Base-by-base conservation (phyloP, 2,888 invertebrate genomes). In the Branchellion lobata region DNA sequence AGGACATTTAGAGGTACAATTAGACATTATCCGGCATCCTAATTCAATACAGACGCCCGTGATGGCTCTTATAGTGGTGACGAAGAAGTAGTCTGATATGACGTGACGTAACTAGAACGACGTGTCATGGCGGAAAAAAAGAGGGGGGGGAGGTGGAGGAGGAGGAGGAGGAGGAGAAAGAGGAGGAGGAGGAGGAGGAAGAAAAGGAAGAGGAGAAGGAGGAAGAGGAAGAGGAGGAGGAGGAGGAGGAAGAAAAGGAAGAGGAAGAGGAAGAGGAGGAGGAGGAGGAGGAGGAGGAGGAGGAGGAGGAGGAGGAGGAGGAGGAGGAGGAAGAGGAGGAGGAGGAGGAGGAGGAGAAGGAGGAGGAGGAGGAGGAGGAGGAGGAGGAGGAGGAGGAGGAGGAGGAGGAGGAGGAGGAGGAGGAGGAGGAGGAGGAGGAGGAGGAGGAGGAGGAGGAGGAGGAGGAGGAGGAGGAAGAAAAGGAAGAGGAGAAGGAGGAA, bases 241-340 rank as follows among this genome's bases (percentile, higher is more conserved):
- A n/a, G 78, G 27, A 78, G 75, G 27, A 79, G n/a, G 18, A 78
- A 24, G 14, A 79, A 78, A 18, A 79, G 77, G 21, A 79, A 36
- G n/a, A 34, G 77, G 27, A 79, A 47, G n/a, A 79, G 53, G 21
- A 53, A 21, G 18, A 53, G 53, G 18, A 53, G 53, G 18, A 53
- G 53, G 18, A 53, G 53, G 18, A 53, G 53, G 18, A 53, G 53
- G 18, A 53, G 53, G 21, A 73, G 74, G 21, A 73, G 74, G 40
- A 73, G 74, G 14, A 33, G 34, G 40, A 73, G 34, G 21, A 73
- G 36, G 40, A 73, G 74, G 21, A 73, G 34, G 40, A 73, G 74
- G 21, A 73, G 74, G 40, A 73, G 0, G 21, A 27, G 34, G 27
- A 36, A 27, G 36, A 72, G 27, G 18, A 18, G 21, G 31, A 31